A percentile compares a stretch with the other conserved stretches of the same genome.
These are phyloP conservation scores for Upupa epops DNA, from an alignment of 2,113 vertebrate species.

Conservation along the genomic window DNA sequence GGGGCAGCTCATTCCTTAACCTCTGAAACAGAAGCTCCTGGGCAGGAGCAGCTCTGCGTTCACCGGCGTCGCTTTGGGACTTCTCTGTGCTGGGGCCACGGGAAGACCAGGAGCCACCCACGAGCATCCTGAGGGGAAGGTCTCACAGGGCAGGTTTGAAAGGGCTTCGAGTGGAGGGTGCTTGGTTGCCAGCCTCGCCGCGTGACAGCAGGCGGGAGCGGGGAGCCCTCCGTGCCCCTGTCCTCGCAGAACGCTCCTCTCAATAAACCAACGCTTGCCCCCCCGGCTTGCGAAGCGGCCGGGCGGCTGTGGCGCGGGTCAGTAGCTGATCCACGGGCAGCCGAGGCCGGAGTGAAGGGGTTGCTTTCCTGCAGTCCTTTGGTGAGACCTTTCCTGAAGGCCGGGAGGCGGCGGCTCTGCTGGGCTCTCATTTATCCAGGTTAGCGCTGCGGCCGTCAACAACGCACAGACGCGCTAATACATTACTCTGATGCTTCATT, in stretches of 20 bases:
- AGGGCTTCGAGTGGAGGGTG: not conserved
- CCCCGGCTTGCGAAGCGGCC: constrained; percentile 56
- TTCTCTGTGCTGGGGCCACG: no score
- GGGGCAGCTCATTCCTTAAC: constrained; percentile 86
- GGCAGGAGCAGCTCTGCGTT: not conserved
- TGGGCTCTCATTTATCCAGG: constrained; percentile 80
- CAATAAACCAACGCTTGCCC: no score
- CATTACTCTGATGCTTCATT: constrained; percentile 86
- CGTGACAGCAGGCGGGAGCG: no score
- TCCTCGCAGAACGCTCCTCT: constrained; percentile 5
- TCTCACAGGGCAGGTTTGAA: not conserved
- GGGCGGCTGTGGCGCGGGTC: constrained; percentile 29
- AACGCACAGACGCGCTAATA: constrained; percentile 82
- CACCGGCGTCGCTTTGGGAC: no score
- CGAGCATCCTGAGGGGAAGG: not conserved
- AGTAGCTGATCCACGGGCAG: constrained; percentile 70
- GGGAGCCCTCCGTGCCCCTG: no score
- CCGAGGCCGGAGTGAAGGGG: constrained; percentile 70
- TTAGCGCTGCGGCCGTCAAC: constrained; percentile 83
- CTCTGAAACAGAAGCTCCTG: constrained; percentile 72
- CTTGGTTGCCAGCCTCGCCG: no score
- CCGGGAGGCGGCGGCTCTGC: constrained; percentile 76
- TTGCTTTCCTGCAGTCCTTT: constrained; percentile 78
- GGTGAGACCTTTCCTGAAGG: constrained; percentile 79
- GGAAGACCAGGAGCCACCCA: no score